Evolutionary conservation across 2,888 invertebrate species (phyloP), one percentile per base, ranked within the genome.

Genomic region (Xylocampa areola): DNA sequence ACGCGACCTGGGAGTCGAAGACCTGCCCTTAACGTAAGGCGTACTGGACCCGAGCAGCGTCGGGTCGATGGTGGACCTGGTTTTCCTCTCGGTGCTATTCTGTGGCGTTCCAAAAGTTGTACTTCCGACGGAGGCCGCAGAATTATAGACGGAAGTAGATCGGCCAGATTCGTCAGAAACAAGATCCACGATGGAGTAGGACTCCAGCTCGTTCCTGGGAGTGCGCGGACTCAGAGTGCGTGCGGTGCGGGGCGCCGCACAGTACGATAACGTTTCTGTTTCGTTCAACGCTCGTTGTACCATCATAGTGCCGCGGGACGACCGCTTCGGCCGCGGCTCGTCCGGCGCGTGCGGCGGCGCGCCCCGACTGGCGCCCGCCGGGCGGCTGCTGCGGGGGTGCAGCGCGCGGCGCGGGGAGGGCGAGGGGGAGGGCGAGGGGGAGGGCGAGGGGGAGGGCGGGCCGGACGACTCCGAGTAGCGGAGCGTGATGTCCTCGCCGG

Each of bases 171-270:
- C 81, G n/a, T 76, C 77, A 0, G 87, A 91, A 0, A 92, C 87
- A 4, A 92, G 68, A 55, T 93, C 92, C 0, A 92, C 91, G 1
- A 92, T 85, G 0, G 93, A 91, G 62, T 91, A 92, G 0, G 89
- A 79, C 41, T 92, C 90, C 14, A 86, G 48, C 17, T 83, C 76
- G n/a, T 17, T 13, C 6, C 43, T 43, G 1, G 52, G 36, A n/a
- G 37, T 0, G 14, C 50, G 36, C 2, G 49, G 81, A 19, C 82
- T 84, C 2, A 80, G 43, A 0, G 85, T 81, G 10, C 77, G 76
- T 1, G 44, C 32, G 8, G 6, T n/a, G 8, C 65, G 58, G 1
- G 45, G 45, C 11, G 49, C n/a, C n/a, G n/a, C n/a, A n/a, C n/a
- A 37, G 30, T 19, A 14, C 4, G 51, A 30, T 5, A 11, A 8